Conservation (phyloP, 2,888 invertebrate species). For the Exocentrus adspersus region DNA sequence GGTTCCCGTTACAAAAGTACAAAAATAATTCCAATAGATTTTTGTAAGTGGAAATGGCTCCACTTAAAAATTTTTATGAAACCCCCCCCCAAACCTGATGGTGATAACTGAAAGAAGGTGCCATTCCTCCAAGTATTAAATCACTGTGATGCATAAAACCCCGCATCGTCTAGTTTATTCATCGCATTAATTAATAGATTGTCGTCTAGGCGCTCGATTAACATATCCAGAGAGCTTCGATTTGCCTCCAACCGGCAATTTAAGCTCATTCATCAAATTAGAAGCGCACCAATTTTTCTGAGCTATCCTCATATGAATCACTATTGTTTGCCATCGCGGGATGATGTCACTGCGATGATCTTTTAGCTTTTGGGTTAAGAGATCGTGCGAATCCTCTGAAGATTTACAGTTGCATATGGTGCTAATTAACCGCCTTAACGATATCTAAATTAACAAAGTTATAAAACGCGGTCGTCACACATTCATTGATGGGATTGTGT, state of each 20-base stretch:
- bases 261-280: slow-evolving; percentile 36
- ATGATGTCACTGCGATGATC: slow-evolving; percentile 50
- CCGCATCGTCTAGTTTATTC: not conserved
- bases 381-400: slow-evolving; percentile 53
- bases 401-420: slow-evolving; percentile 43
- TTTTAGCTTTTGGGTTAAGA: slow-evolving; percentile 50
- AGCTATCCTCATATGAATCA: slow-evolving; percentile 36
- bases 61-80: no score
- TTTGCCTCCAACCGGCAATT: slow-evolving; percentile 28
- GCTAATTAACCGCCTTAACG: slow-evolving; percentile 44
- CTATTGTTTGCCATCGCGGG: slow-evolving; percentile 43
- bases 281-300: slow-evolving; percentile 39
- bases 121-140: no score
- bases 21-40: no score
- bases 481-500: slow-evolving; percentile 37
- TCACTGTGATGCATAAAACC: not conserved
- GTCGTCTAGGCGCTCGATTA: slow-evolving; percentile 24
- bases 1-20: no score
- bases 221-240: slow-evolving; percentile 27
- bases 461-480: slow-evolving; percentile 39
- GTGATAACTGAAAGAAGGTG: no score
- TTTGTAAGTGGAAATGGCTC: no score
- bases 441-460: slow-evolving; percentile 45
- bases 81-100: no score
- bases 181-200: slow-evolving; percentile 22